Evolutionary conservation across 1,140 invertebrate genomes (phyloP), one percentile per base, ranked within the genome.

Genomic region (Heliothis subflexa): DNA sequence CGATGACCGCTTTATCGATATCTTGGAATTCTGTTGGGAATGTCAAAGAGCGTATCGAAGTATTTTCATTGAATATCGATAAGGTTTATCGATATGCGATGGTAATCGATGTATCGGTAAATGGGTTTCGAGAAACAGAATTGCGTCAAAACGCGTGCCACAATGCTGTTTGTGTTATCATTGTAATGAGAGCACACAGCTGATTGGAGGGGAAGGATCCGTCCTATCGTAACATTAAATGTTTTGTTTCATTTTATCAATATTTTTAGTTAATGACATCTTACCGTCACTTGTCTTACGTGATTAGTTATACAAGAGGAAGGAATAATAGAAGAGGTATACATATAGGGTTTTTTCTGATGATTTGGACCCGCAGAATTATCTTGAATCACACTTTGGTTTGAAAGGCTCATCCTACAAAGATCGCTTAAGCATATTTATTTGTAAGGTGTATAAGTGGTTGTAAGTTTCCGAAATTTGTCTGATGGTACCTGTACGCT

Each of bases 151-250:
- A 71, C 13, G 12, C 28, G 50, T 71, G 68, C 45, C 28, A 71
- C 21, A 71, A 54, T 55, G 50, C 68, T 71, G 68, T 71, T 71
- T 71, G 49, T 71, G 47, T 71, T 55, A 71, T 71, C 68, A 55
- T 70, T 52, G 13, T 71, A 33, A 71, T 71, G 49, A 54, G 40
- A 4, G 12, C 40, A 50, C 40, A 9, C 68, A 71, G 50, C 68
- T 55, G 68, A 70, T 71, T 11, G 28, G 13, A 16, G 18, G 50
- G 25, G 52, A 71, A 40, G 7, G 13, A 33, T 28, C 2, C 40
- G 33, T 13, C 14, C 49, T 54, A 28, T 25, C 50, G 49, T 50
- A 64, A 45, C n/a, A 45, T 45, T 40, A n/a, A 45, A 45, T 16
- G 16, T 45, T 25, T 59, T 59, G 33, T 64, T 10, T 45, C 33